Conservation (phyloP, 2,888 invertebrate genomes). For the Leptopilina syphax region DNA sequence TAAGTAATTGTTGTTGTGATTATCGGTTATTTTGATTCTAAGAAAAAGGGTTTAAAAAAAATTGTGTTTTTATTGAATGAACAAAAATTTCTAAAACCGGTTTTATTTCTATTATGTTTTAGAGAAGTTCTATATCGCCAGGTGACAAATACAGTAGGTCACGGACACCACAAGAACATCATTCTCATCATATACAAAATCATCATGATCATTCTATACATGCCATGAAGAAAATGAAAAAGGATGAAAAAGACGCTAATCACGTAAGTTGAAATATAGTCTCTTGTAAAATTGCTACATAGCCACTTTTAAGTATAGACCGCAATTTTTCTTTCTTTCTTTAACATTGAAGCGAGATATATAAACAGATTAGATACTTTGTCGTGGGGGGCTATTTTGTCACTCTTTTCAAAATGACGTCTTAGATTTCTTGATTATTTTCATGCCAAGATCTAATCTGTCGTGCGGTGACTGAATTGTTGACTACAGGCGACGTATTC, state of each 20-base stretch:
- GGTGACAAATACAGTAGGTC: conserved; percentile 89
- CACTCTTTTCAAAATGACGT: conserved; percentile 28
- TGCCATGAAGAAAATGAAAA: conserved; percentile 86
- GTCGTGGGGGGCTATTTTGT: conserved; percentile 10
- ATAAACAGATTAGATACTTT: conserved; percentile 12
- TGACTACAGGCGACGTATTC: conserved; percentile 19
- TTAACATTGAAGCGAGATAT: conserved; percentile 13
- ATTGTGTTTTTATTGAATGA: neutral
- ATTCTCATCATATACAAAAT: conserved; percentile 79
- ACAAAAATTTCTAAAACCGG: conserved; percentile 5
- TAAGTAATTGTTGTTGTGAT: conserved; percentile 20
- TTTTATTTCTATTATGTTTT: conserved; percentile 68
- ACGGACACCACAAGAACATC: conserved; percentile 86
- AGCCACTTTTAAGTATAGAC: conserved; percentile 3
- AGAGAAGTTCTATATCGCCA: conserved; percentile 92
- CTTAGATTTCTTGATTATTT: conserved; percentile 41
- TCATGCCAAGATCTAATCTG: neutral
- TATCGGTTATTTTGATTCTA: neutral
- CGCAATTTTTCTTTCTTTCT: neutral
- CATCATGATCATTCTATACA: conserved; percentile 74
- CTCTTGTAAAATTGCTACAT: conserved; percentile 21
- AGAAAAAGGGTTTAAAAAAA: neutral
- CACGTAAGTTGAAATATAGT: conserved; percentile 81
- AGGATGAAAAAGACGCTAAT: conserved; percentile 87
- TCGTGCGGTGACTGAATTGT: conserved; percentile 1